Percentiles rank a stretch among this genome's conserved stretches.
Evolutionary conservation across 2,113 vertebrate species (phyloP).

Genomic region (Willisornis vidua): DNA sequence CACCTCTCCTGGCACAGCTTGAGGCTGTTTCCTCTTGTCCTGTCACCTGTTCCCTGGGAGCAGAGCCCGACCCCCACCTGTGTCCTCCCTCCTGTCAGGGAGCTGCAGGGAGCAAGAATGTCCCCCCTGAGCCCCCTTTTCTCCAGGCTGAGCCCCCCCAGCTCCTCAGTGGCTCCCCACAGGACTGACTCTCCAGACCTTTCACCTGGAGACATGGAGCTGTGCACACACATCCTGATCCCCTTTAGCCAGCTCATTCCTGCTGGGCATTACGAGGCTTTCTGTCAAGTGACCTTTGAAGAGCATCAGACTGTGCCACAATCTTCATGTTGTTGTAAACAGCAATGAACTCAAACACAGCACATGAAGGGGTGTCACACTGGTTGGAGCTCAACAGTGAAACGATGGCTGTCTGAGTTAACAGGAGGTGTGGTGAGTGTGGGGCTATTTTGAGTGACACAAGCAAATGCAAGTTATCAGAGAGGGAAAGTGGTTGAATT

Average conservation of each 20-base stretch:
- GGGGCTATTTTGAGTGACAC: background rate
- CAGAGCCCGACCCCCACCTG: background rate
- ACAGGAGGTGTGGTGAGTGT: background rate
- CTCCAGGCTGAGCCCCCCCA: background rate
- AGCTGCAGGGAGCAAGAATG: background rate
- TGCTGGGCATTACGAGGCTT: accelerated
- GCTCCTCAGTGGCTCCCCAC: background rate
- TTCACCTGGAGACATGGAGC: background rate
- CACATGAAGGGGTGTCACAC: accelerated
- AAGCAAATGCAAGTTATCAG: background rate
- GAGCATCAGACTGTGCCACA: background rate
- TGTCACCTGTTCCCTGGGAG: background rate
- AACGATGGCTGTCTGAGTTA: accelerated
- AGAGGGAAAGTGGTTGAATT: background rate
- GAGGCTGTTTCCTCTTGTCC: background rate
- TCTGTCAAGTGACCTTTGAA: background rate
- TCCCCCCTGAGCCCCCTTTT: background rate
- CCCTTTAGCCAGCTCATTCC: background rate
- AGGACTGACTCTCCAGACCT: background rate
- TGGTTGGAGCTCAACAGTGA: background rate
- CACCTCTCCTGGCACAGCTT: background rate
- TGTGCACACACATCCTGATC: background rate
- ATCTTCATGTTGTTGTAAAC: background rate
- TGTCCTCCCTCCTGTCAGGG: background rate
- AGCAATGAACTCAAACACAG: background rate